A percentile compares a stretch with the other conserved stretches of the same genome.
These are phyloP conservation scores for Ovis canadensis DNA, from an alignment of 2,113 vertebrate genomes.

Conservation along the genomic window DNA sequence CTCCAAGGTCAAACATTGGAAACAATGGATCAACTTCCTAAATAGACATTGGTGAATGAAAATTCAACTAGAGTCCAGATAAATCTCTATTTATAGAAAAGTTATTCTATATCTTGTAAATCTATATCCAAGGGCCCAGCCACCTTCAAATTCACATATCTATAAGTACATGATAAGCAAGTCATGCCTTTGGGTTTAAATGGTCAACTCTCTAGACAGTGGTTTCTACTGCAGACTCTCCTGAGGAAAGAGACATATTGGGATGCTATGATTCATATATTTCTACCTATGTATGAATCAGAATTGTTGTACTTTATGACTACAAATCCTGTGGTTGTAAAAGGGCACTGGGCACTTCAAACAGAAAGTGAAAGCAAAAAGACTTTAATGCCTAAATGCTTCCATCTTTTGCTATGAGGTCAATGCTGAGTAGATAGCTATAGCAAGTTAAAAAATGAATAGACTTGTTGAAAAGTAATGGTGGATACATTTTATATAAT, in stretches of 20 bases:
- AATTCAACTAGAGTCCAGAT: not conserved
- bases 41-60: not conserved
- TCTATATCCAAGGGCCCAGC: not conserved
- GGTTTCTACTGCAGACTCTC: not conserved
- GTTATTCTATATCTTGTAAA: not conserved
- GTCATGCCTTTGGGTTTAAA: not conserved
- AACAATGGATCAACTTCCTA: not conserved
- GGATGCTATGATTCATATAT: not conserved
- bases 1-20: not conserved
- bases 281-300: not conserved
- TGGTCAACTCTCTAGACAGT: not conserved
- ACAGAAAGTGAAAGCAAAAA: not conserved
- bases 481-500: not conserved
- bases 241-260: not conserved
- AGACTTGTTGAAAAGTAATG: not conserved
- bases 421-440: not conserved
- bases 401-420: not conserved
- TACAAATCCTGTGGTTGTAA: not conserved
- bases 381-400: not conserved
- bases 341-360: not conserved
- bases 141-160: not conserved
- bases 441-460: not conserved
- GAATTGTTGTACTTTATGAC: not conserved
- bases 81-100: not conserved
- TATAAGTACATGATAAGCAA: fast-evolving